phyloP scores from a whole-genome alignment of 2,888 invertebrate genomes.

The Nudaria mundana region DNA sequence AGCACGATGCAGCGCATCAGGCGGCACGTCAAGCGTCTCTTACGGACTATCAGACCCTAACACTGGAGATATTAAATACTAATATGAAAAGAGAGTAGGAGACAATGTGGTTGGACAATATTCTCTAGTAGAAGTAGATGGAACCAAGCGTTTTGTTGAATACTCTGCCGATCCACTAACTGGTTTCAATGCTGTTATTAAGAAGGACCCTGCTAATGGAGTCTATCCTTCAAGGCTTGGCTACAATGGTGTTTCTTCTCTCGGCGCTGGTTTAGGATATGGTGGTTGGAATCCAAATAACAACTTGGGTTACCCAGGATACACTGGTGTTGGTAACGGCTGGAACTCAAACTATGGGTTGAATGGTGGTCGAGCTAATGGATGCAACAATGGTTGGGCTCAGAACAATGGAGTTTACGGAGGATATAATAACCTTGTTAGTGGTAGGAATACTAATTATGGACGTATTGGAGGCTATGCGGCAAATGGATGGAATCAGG shows the following conservation, averaged over 20 bases:
- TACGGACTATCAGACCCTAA: constrained; percentile 61
- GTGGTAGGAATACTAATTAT: constrained; percentile 1
- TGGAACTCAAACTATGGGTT: neutral
- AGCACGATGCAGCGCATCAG: constrained; percentile 43
- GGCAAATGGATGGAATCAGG: constrained; percentile 1
- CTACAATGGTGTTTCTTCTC: constrained; percentile 33
- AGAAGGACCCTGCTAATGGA: constrained; percentile 46
- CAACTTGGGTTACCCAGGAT: neutral
- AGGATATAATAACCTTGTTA: neutral
- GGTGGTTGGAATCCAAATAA: neutral
- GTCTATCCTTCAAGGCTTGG: constrained; percentile 40
- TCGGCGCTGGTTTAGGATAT: neutral
- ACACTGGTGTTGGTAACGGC: constrained; percentile 2
- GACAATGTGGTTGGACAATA: constrained; percentile 79
- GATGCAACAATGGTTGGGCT: constrained; percentile 7
- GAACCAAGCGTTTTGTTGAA: constrained; percentile 71
- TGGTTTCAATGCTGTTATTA: constrained; percentile 76
- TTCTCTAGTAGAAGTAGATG: constrained; percentile 73
- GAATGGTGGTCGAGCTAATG: constrained; percentile 6
- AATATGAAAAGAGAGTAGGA: constrained; percentile 81
- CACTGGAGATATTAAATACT: constrained; percentile 63
- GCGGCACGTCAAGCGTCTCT: constrained; percentile 56
- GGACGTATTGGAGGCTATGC: constrained; percentile 1
- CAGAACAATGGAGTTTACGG: neutral
- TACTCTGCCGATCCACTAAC: constrained; percentile 69